Base-by-base conservation (phyloP, 2,797 vertebrate genomes). In the Takifugu rubripes region DNA sequence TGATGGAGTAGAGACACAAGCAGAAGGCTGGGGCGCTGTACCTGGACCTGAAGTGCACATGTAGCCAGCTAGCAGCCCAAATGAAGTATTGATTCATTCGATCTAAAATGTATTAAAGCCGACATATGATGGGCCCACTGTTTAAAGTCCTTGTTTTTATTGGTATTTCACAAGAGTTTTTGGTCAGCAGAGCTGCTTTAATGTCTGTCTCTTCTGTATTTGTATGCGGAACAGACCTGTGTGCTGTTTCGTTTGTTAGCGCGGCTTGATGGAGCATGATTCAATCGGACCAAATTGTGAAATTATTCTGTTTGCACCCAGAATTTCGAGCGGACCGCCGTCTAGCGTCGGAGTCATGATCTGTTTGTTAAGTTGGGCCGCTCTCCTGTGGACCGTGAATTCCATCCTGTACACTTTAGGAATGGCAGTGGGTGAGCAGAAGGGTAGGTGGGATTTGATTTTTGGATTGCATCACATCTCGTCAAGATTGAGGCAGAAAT, bases 291-390 rank as follows among this genome's bases (percentile, higher is more conserved):
- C 46, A 9, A 61, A 52, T 62, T 72, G 62, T 78, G 42, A 72
- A 48, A 47, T 12, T 45, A 0, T 61, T 78, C 54, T 79, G 16
- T 88, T 93, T 87, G 64, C 68, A 50, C 81, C 71, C 71, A 97
- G 94, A 84, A 91, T 87, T 85, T 71, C 74, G 77, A 66, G 84
- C 75, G 64, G 70, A 59, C 86, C 56, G 27, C 75, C 85, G 88
- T 80, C 84, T 86, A 90, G 91, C 84, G 86, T 83, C 78, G 80
- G 55, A 88, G 85, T 89, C 84, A 98, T 98, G 97, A 91, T 83
- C 88, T 68, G 70, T 82, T 25, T 76, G 71, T 84, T 90, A 78
- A 89, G 83, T 84, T 95, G 91, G 92, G 85, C 83, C 69, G 60
- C 90, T 88, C 91, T 93, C 78, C 79, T 95, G 79, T 94, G 92